Base-by-base conservation (phyloP, 2,797 vertebrate species). In the Echeneis naucrates region DNA sequence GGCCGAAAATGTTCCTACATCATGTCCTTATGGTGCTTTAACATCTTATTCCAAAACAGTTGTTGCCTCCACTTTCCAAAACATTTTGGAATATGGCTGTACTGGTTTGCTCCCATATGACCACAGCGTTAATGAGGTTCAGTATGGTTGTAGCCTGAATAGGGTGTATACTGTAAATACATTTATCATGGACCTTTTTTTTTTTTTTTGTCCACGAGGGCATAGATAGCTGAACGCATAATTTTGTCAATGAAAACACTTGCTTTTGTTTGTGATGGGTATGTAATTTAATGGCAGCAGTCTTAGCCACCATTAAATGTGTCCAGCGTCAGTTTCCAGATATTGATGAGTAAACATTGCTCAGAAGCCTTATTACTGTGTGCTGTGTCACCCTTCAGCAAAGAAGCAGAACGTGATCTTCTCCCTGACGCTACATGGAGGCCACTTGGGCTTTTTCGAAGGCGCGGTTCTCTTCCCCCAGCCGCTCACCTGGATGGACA, bases 401-500 rank as follows among this genome's bases (percentile, higher is more conserved):
- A 93, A 93, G 75, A 93, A 89, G 82, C 73, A 85, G 0, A 92
- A 98, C 0, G 97, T 98, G 80, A 93, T 99, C 90, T 97, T 98
- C 32, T 95, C 96, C 64, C 92, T 99, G 88, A 98, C 97, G 0
- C 94, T 97, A 61, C 98, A 99, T 0, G 97, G 98, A 67, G 98
- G 98, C 45, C 98, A 99, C 88, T 93, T 99, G 86, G 98, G 98
- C 82, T 99, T 98, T 92, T 99, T 99, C 14, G 97, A 99, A 88
- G 98, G 98, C 0, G 96, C 97, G 0, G 96, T 99, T 68, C 96
- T 99, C 4, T 96, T 99, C 82, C 97, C 98, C 0, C 95, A 98
- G 72, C 97, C 98, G 4, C 95, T 99, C 72, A 98, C 98, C 42
- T 99, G 98, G 98, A 99, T 99, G 96, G 98, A 99, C 93, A 99